Base-by-base conservation (phyloP, 1,140 invertebrate genomes). In the Callitettix versicolor region DNA sequence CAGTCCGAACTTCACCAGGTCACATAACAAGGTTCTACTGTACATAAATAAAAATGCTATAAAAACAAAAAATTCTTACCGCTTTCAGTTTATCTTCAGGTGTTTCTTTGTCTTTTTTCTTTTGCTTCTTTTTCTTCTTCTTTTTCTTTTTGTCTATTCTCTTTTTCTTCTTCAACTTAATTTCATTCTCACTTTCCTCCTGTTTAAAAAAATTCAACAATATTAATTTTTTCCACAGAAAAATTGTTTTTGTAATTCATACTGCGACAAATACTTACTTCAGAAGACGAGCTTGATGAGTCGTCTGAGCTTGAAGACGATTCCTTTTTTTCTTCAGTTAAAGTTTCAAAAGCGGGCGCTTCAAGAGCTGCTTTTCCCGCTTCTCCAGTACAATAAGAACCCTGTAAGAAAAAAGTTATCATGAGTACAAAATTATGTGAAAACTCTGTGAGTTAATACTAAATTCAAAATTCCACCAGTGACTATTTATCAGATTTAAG, bases 331-430 rank as follows among this genome's bases (percentile, higher is more conserved):
- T 36, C 48, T 14, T 18, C 48, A 38, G 26, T 30, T 30, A 9
- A 30, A 49, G 7, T 15, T 18, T 21, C 20, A 14, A 38, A 15
- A 15, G 47, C 24, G 34, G 43, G 17, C 42, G 26, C 40, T 43
- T 57, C 58, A 52, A 62, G 58, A 0, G 67, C 65, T 20, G 49
- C 60, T 65, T 81, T 82, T 14, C 88, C 88, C 6, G 82, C 75
- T 65, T 88, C 85, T 3, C 93, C 92, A 22, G 91, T 86, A 60
- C 88, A 91, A 64, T 90, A 91, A 0, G 86, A 89, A 74, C 88
- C 85, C 76, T 80, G 60, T n/a, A 70, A 68, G 61, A 56, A 62
- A 60, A 57, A 61, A 58, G 3, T 30, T 30, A 30, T 4, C 9
- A 3, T 30, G 26, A 30, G 26, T 30, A 4, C 9, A 4, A 30